Conservation (phyloP, 2,888 invertebrate species). For the Agonopterix alstromeriana region DNA sequence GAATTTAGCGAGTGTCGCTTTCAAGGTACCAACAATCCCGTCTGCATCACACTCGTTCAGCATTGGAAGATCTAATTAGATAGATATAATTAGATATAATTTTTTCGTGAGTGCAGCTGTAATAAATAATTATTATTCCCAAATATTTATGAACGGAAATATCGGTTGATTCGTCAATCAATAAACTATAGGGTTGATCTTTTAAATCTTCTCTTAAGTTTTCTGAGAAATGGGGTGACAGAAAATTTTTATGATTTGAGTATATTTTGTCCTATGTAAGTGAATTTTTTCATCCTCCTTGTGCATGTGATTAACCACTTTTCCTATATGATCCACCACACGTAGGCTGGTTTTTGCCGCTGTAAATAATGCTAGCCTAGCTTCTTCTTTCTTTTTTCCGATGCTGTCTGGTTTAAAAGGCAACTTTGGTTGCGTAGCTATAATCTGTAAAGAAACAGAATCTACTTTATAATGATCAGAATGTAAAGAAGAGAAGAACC, state of each 20-base stretch:
- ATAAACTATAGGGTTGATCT: conserved; percentile 13
- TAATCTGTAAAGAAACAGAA: no score
- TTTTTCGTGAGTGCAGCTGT: conserved; percentile 9
- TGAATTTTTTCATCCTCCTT: no score
- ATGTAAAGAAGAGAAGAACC: neutral
- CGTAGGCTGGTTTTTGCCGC: no score
- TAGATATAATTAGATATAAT: conserved; percentile 5
- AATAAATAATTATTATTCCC: conserved; percentile 13
- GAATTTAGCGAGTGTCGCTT: conserved; percentile 10
- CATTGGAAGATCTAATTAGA: conserved; percentile 3
- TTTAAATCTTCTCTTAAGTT: conserved; percentile 10
- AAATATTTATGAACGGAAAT: conserved; percentile 13
- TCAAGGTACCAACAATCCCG: conserved; percentile 11
- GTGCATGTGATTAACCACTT: no score
- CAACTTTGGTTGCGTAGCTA: no score
- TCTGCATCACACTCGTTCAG: conserved; percentile 11
- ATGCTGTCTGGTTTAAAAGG: no score
- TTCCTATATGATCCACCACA: no score
- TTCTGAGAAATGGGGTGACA: conserved; percentile 8
- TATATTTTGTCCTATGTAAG: no score
- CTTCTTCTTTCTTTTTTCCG: no score
- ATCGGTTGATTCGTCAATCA: conserved; percentile 17
- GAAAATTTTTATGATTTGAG: conserved; percentile 1
- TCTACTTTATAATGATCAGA: no score
- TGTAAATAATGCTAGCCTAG: no score